phyloP scores from a whole-genome alignment of 1,140 invertebrate species.

The Tribolium madens region DNA sequence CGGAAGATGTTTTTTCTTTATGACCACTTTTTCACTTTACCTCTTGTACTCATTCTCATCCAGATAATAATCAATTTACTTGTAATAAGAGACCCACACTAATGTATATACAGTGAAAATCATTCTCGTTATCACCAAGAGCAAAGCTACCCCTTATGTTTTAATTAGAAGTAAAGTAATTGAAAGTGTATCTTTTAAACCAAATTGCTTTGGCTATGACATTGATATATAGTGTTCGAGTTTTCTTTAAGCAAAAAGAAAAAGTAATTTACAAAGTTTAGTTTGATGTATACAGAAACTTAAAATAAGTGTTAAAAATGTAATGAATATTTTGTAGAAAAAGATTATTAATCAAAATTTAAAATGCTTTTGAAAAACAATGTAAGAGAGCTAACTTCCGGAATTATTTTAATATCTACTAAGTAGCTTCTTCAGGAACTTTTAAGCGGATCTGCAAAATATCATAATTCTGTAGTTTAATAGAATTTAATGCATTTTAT shows the following conservation, averaged over 20 bases:
- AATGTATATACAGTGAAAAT: neutral
- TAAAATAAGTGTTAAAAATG: constrained; percentile 1
- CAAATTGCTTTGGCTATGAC: constrained; percentile 15
- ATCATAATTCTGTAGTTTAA: neutral
- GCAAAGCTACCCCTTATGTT: neutral
- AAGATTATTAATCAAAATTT: constrained; percentile 1
- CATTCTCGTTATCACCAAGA: neutral
- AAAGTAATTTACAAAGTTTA: neutral
- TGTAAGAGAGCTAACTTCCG: neutral
- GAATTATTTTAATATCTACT: neutral
- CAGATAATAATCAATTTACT: constrained; percentile 10
- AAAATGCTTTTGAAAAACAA: neutral
- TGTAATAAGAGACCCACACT: neutral
- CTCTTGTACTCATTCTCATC: neutral
- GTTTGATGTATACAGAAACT: constrained; percentile 1
- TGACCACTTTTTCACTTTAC: constrained; percentile 10
- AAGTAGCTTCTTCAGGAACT: neutral
- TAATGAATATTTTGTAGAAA: constrained; percentile 6
- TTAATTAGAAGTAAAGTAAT: neutral
- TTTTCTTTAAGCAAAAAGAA: constrained; percentile 2
- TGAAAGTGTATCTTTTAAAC: neutral
- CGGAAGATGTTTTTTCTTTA: constrained; percentile 32
- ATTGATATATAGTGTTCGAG: constrained; percentile 14
- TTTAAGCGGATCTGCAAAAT: neutral
- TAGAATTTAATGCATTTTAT: no score